Evolutionary conservation across 2,113 vertebrate genomes (phyloP).

Genomic region (Lophochroa leadbeateri): DNA sequence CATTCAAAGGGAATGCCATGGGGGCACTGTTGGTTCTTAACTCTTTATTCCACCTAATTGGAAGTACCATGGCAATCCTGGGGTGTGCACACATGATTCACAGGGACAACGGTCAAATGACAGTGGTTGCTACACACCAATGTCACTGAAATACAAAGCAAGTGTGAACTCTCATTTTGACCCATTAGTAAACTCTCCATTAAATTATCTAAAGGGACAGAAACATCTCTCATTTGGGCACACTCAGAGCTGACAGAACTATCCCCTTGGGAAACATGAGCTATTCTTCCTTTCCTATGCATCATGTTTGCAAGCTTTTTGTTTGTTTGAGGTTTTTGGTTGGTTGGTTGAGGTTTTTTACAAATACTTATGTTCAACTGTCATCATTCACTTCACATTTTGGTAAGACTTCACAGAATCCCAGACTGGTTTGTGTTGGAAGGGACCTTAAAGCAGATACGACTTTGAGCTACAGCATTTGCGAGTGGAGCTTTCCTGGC

Average conservation of each 20-base stretch:
- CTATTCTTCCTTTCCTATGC: background rate
- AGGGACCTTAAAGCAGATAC: background rate
- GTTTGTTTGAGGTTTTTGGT: background rate
- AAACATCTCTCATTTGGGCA: background rate
- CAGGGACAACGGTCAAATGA: fast-evolving
- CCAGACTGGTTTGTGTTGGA: background rate
- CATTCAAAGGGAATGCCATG: background rate
- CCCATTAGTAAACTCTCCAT: background rate
- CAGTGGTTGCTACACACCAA: background rate
- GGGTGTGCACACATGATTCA: background rate
- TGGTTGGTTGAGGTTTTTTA: background rate
- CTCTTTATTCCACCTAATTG: background rate
- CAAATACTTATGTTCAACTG: background rate
- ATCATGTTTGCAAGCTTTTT: background rate
- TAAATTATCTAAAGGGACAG: background rate
- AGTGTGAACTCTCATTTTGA: fast-evolving
- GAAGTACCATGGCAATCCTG: background rate
- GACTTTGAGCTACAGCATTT: background rate
- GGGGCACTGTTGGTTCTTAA: background rate
- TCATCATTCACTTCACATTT: background rate
- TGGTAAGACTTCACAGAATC: background rate
- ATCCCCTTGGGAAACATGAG: background rate
- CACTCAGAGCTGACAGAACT: background rate
- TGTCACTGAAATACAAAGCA: background rate
- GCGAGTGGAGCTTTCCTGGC: background rate